Percentiles rank a stretch among this genome's conserved stretches.
Evolutionary conservation across 1,140 invertebrate genomes (phyloP).

Genomic region (Schmidtea mediterranea): DNA sequence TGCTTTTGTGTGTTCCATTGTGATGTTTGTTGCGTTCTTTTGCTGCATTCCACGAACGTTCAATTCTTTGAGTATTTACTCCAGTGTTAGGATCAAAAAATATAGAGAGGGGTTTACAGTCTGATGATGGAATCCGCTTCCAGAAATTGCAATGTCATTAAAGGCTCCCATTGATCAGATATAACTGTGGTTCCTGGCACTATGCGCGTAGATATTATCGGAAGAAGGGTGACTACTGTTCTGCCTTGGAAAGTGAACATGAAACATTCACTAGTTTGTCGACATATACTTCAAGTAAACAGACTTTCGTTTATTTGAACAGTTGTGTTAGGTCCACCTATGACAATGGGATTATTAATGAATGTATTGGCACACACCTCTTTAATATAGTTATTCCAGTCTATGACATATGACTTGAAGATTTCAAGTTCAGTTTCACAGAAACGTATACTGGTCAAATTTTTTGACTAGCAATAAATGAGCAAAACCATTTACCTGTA

Average conservation of each 20-base stretch:
- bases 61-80: too few relatives aligned
- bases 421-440: constrained; percentile 1
- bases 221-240: neutral
- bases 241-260: constrained; percentile 4
- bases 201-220: neutral
- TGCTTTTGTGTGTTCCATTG: too few relatives aligned
- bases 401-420: neutral
- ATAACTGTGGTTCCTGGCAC: neutral
- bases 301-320: neutral
- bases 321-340: constrained; percentile 1
- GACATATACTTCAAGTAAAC: constrained; percentile 2
- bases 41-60: too few relatives aligned
- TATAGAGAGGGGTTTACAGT: too few relatives aligned
- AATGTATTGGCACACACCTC: constrained; percentile 5
- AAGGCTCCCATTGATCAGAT: neutral
- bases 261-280: neutral
- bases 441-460: constrained; percentile 2
- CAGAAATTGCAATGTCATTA: neutral
- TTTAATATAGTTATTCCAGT: neutral
- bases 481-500: constrained; percentile 1
- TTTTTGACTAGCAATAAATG: constrained; percentile 2
- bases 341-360: neutral
- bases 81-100: too few relatives aligned
- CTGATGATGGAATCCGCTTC: too few relatives aligned
- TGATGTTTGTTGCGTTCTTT: too few relatives aligned